These are phyloP conservation scores for Tethya wilhelma DNA, from an alignment of 37 sponge, comb jelly and placozoan species.

Conservation along the genomic window DNA sequence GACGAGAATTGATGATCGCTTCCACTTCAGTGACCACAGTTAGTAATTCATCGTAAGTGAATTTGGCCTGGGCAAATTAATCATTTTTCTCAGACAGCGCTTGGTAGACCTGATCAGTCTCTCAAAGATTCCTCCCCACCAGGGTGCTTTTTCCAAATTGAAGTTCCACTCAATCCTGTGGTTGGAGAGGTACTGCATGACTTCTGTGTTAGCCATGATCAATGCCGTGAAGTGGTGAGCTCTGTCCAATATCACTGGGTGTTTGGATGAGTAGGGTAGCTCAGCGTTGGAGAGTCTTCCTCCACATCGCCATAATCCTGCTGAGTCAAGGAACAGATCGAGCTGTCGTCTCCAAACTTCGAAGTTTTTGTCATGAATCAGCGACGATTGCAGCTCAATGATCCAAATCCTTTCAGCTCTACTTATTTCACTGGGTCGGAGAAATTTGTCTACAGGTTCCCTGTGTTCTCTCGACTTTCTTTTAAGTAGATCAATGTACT, in stretches of 20 bases:
- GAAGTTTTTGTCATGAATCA: conserved; percentile 3
- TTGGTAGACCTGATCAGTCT: no score
- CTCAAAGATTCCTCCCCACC: no score
- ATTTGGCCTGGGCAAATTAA: no score
- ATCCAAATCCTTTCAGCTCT: conserved; percentile 10
- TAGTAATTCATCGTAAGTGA: no score
- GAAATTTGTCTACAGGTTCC: conserved; percentile 20
- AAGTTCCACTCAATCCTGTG: no score
- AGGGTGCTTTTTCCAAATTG: no score
- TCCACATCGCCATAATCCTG: conserved; percentile 33
- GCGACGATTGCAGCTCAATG: neutral
- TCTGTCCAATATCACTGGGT: conserved; percentile 7
- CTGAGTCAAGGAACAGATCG: conserved; percentile 5
- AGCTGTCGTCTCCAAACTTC: conserved; percentile 17
- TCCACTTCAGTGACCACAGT: no score
- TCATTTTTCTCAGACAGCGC: no score
- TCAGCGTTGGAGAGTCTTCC: conserved; percentile 45
- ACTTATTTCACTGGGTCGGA: neutral
- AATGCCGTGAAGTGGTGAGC: conserved; percentile 11
- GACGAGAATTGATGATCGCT: no score
- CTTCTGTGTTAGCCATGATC: conserved; percentile 3
- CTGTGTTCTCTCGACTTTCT: no score
- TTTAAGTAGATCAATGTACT: no score
- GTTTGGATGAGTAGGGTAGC: conserved; percentile 30
- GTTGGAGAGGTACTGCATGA: neutral